Percentiles rank a stretch among this genome's conserved stretches.
Evolutionary conservation across 2,888 invertebrate species (phyloP).

Genomic region (Lordiphosa fenestrarum): DNA sequence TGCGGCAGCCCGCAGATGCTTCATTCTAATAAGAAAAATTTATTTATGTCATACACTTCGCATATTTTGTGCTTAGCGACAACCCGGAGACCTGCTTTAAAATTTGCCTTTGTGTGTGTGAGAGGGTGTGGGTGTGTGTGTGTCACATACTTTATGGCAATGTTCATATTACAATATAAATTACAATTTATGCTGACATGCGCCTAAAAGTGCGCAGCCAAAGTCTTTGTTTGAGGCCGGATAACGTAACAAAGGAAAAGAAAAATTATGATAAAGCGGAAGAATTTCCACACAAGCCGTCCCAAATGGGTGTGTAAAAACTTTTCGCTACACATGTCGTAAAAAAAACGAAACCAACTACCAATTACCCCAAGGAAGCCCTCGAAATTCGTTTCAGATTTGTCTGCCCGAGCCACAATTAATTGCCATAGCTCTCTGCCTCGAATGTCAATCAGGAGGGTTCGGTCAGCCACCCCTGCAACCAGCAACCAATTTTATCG

Average conservation of each 20-base stretch:
- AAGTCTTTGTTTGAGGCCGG: slow-evolving; percentile 65
- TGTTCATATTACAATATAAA: slow-evolving; percentile 73
- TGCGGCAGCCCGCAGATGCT: slow-evolving; percentile 48
- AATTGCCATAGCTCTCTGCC: slow-evolving; percentile 49
- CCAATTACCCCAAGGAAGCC: slow-evolving; percentile 55
- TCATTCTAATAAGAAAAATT: slow-evolving; percentile 59
- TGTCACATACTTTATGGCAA: slow-evolving; percentile 61
- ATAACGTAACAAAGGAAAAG: slow-evolving; percentile 55
- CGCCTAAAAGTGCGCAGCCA: slow-evolving; percentile 63
- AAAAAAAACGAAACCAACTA: slow-evolving; percentile 56
- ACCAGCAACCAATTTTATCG: slow-evolving; percentile 47
- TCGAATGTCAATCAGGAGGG: slow-evolving; percentile 63
- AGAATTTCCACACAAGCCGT: slow-evolving; percentile 23
- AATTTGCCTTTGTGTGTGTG: slow-evolving; percentile 26
- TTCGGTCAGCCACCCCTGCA: slow-evolving; percentile 9
- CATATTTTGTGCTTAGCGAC: slow-evolving; percentile 55
- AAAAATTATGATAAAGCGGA: neutral
- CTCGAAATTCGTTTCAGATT: slow-evolving; percentile 39
- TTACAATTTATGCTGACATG: slow-evolving; percentile 72
- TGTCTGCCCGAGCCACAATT: slow-evolving; percentile 46
- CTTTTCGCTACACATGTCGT: slow-evolving; percentile 10
- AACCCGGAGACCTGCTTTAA: slow-evolving; percentile 28
- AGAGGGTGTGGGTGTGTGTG: slow-evolving; percentile 31
- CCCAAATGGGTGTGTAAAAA: slow-evolving; percentile 31
- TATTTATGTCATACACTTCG: slow-evolving; percentile 32